Evolutionary conservation across 2,888 invertebrate genomes (phyloP).

Genomic region (Dexiosoma caninum): DNA sequence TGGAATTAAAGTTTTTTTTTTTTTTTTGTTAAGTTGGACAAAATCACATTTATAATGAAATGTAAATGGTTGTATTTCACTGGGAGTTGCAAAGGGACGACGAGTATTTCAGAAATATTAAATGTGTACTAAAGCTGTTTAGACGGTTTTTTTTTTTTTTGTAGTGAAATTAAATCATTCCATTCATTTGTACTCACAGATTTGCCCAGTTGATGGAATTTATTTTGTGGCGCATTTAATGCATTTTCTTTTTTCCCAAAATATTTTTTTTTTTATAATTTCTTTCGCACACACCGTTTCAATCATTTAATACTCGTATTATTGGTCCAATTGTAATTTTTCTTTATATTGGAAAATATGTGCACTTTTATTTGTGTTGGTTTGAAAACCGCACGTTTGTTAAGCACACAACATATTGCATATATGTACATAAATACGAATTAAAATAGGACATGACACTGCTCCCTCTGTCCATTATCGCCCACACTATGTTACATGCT

Average conservation of each 20-base stretch:
- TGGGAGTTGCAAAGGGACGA: not conserved
- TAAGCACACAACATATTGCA: slow-evolving; percentile 14
- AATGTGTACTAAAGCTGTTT: too few species aligned
- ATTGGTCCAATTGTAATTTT: too few species aligned
- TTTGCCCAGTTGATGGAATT: too few species aligned
- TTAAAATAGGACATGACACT: slow-evolving; percentile 24
- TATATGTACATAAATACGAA: too few species aligned
- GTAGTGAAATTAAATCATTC: not conserved
- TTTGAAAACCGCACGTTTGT: slow-evolving; percentile 18
- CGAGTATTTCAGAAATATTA: too few species aligned
- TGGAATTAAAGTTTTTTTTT: not conserved
- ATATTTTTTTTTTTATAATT: too few species aligned
- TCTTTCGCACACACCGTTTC: too few species aligned
- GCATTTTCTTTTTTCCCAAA: not conserved
- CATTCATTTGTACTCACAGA: too few species aligned
- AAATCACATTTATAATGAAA: not conserved
- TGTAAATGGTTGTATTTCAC: not conserved
- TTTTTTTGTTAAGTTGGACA: too few species aligned
- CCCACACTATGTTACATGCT: not conserved
- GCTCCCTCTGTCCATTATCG: not conserved
- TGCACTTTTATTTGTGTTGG: not conserved
- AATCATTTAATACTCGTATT: too few species aligned
- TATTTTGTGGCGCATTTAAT: too few species aligned
- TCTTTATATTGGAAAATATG: too few species aligned
- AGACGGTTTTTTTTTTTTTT: not conserved